Evolutionary conservation across 2,797 vertebrate genomes (phyloP).

Genomic region (Sebastolobus alascanus): DNA sequence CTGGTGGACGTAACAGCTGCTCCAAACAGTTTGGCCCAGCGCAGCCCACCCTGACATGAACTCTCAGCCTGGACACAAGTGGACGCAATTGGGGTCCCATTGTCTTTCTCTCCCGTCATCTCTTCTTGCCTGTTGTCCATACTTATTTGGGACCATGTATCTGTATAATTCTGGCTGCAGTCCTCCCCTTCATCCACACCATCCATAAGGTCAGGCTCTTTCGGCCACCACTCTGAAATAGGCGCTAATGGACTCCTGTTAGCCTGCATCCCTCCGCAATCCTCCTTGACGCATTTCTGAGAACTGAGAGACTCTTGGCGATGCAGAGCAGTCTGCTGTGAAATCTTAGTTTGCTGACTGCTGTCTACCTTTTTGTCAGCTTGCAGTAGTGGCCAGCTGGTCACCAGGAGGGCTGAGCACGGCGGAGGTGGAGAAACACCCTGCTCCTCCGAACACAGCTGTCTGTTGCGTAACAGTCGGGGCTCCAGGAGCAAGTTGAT

Average conservation of each 20-base stretch:
- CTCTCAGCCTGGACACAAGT: slow-evolving; percentile 58
- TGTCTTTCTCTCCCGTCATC: slow-evolving; percentile 54
- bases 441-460: slow-evolving; percentile 83
- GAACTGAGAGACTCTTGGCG: slow-evolving; percentile 79
- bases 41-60: slow-evolving; percentile 75
- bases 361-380: slow-evolving; percentile 46
- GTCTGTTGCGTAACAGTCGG: slow-evolving; percentile 85
- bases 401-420: slow-evolving; percentile 89
- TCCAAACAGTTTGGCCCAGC: slow-evolving; percentile 95
- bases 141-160: slow-evolving; percentile 63
- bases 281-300: slow-evolving; percentile 72
- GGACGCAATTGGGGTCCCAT: slow-evolving; percentile 56
- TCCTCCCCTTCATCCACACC: slow-evolving; percentile 87
- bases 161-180: slow-evolving; percentile 73
- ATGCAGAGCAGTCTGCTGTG: slow-evolving; percentile 86
- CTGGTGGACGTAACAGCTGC: slow-evolving; percentile 76
- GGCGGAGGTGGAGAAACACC: slow-evolving; percentile 84
- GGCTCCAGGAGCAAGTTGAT: slow-evolving; percentile 93
- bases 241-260: slow-evolving; percentile 50
- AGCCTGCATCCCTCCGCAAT: slow-evolving; percentile 72
- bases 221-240: slow-evolving; percentile 73
- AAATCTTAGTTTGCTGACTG: slow-evolving; percentile 83
- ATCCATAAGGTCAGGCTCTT: slow-evolving; percentile 79
- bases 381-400: slow-evolving; percentile 79
- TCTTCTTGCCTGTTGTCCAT: slow-evolving; percentile 58